These are phyloP conservation scores for Caloenas nicobarica DNA, from an alignment of 2,113 vertebrate species.

Conservation along the genomic window DNA sequence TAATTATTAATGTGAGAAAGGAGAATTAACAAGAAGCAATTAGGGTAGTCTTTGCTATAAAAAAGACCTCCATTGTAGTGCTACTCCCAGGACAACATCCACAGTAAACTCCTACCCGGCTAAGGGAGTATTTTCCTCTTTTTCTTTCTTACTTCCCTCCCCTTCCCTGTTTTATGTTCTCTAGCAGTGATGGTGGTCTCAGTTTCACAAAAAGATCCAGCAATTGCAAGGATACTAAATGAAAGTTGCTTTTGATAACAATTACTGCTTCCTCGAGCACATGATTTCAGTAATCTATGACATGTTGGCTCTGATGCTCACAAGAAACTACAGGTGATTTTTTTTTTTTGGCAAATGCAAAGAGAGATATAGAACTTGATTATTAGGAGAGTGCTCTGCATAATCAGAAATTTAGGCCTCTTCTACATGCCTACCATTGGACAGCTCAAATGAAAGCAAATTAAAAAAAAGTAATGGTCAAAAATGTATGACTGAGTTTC, in stretches of 20 bases:
- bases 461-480: neutral
- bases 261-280: neutral
- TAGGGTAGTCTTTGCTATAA: neutral
- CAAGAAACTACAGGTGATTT: neutral
- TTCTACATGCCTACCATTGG: neutral
- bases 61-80: fast-evolving
- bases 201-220: neutral
- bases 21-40: neutral
- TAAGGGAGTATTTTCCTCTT: neutral
- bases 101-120: neutral
- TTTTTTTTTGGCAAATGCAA: neutral
- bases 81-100: neutral
- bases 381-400: neutral
- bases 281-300: fast-evolving
- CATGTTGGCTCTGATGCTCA: neutral
- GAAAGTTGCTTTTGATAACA: neutral
- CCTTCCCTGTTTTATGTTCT: neutral
- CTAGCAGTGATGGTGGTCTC: neutral
- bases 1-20: neutral
- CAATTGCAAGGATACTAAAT: neutral
- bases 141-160: neutral
- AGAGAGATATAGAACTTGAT: neutral
- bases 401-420: neutral
- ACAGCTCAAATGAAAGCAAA: neutral
- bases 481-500: neutral